Evolutionary conservation across 2,888 invertebrate species (phyloP), one percentile per base, ranked within the genome.

Genomic region (Tribolium freemani): DNA sequence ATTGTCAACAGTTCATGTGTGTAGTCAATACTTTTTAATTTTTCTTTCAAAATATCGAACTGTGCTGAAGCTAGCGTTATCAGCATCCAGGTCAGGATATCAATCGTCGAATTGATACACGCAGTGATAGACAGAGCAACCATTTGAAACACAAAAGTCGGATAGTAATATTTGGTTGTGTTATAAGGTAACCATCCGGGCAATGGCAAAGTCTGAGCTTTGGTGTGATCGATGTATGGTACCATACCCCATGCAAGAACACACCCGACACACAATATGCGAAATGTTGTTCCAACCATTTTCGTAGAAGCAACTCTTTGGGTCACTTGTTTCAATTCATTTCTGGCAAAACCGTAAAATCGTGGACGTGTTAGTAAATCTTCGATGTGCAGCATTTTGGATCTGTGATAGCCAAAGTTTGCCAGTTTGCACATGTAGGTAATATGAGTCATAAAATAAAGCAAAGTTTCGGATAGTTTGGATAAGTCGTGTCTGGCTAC

Each of bases 131-230:
- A 16, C 13, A 72, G 8, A 61, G 45, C 53, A 2, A 56, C 0
- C 11, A 69, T 44, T 60, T 72, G 72, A 56, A 56, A 61, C 13
- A 13, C n/a, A 26, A 56, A 30, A 8, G 68, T 72, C 5, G 45
- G 46, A 9, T 57, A 61, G 48, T 69, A 72, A 50, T 61, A 38
- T 50, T 11, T 13, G 10, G 48, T 51, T 3, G 38, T 16, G 20
- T 72, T 44, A 16, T 68, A 72, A 5, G 69, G 67, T 20, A 46
- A 26, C 71, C 71, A 71, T 6, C 64, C 57, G 0, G 57, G 21
- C 16, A 57, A 67, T 1, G 72, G 69, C 38, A 72, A 63, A 11
- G 16, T 11, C 5, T 31, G 16, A 8, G 13, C 5, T 10, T 31
- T 51, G 30, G 11, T 51, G 6, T 13, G 1, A 5, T 63, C 63